phyloP scores from a whole-genome alignment of 2,888 invertebrate species.

The Patella pellucida region DNA sequence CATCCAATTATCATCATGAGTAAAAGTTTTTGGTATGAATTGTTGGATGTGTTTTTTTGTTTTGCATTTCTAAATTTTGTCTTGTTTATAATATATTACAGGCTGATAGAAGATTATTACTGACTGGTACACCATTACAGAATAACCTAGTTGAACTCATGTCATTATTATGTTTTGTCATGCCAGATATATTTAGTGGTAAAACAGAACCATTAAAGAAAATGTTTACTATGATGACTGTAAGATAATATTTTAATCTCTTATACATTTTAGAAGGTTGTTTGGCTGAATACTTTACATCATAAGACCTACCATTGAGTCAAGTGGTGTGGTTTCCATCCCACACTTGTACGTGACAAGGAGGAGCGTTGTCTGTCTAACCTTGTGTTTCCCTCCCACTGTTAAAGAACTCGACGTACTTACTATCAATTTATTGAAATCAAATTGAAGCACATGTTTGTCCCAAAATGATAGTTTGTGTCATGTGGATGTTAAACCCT shows the following conservation, averaged over 20 bases:
- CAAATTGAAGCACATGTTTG: too few species aligned
- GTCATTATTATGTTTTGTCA: slow-evolving; percentile 94
- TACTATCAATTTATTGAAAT: too few species aligned
- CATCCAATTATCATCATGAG: too few species aligned
- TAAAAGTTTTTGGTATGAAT: not conserved
- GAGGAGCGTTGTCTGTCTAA: too few species aligned
- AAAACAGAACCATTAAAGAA: slow-evolving; percentile 89
- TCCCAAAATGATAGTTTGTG: too few species aligned
- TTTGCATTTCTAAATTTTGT: not conserved
- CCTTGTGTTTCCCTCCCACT: too few species aligned
- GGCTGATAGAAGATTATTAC: slow-evolving; percentile 85
- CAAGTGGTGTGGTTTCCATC: too few species aligned
- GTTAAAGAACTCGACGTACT: too few species aligned
- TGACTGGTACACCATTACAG: slow-evolving; percentile 96
- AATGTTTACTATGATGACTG: slow-evolving; percentile 79
- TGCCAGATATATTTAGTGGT: slow-evolving; percentile 93
- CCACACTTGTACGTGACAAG: too few species aligned
- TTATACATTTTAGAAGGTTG: not conserved
- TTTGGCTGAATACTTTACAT: too few species aligned
- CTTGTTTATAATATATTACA: slow-evolving; percentile 34
- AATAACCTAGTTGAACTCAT: slow-evolving; percentile 96
- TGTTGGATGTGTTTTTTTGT: slow-evolving; percentile 6
- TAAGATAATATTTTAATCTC: slow-evolving; percentile 38
- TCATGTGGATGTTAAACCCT: too few species aligned
- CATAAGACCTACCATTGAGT: too few species aligned